Base-by-base conservation (phyloP, 2,113 vertebrate species). In the Catharus minimus region DNA sequence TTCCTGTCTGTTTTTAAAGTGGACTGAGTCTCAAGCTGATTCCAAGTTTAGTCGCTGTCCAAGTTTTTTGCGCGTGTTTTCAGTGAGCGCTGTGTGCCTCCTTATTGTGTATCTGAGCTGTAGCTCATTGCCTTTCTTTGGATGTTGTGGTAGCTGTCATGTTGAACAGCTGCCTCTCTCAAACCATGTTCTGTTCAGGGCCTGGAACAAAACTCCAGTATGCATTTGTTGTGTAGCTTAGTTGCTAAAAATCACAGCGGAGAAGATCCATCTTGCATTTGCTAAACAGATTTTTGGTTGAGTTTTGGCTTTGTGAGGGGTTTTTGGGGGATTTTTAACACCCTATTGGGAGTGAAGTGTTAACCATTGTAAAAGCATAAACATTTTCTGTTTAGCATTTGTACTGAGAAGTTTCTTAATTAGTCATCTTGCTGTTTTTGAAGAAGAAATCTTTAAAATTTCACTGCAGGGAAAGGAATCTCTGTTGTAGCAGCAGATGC, bases 371-470 rank as follows among this genome's bases (percentile, higher is more conserved):
- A 88, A 86, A 15, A 82, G 16, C 21, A 23, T 74, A 86, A 95
- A 92, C 56, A 36, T 88, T 91, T 92, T 90, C 79, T 50, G 30
- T 55, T 89, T n/a, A 43, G 60, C 47, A 43, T 92, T 91, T 83
- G 30, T 81, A 58, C 72, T 55, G 56, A 80, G 76, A 81, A 90
- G 44, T 81, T 90, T 92, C 28, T 83, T 90, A 66, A 94, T 94
- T 83, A 94, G 72, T 92, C 64, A 88, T 95, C 68, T 83, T 88
- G 67, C 62, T 90, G 58, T 7, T 79, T 95, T 90, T 73, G 52
- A 74, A 90, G 85, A 89, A 80, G 62, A 74, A 79, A 74, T 88
- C 67, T 88, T 80, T 68, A 77, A 82, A 46, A 88, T 94, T 88
- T 90, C 65, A 64, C 86, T 92, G 56, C 65, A 86, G 80, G 72